These are phyloP conservation scores for Ptychochromis oligacanthus DNA, from an alignment of 2,113 vertebrate genomes.

Conservation along the genomic window DNA sequence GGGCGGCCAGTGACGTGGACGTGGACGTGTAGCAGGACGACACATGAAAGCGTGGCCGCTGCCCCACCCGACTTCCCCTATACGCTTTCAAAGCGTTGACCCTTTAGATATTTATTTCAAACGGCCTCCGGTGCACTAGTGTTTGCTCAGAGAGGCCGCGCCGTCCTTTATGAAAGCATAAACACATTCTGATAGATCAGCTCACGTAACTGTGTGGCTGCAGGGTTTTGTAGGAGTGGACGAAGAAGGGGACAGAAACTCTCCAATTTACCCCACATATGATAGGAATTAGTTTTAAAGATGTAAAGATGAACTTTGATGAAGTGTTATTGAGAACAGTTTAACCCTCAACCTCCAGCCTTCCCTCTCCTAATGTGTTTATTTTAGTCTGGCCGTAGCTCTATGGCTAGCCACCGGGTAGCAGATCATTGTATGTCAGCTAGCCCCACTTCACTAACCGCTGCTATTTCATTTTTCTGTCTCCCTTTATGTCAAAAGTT, in stretches of 20 bases:
- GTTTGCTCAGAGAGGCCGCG: background rate
- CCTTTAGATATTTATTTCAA: constrained; percentile 65
- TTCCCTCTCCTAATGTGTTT: too few species aligned
- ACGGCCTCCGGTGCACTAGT: constrained; percentile 13
- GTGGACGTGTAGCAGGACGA: constrained; percentile 3
- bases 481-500: too few species aligned
- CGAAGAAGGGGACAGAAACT: background rate
- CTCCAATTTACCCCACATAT: background rate
- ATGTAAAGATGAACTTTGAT: too few species aligned
- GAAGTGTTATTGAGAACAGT: too few species aligned
- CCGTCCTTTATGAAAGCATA: constrained; percentile 14
- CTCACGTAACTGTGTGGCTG: background rate
- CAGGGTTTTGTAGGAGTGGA: background rate
- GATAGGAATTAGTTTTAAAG: background rate
- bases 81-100: constrained; percentile 62
- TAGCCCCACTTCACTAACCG: too few species aligned
- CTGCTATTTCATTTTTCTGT: too few species aligned
- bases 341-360: too few species aligned
- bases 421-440: too few species aligned
- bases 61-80: background rate
- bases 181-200: constrained; percentile 1
- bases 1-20: constrained; percentile 16
- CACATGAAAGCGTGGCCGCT: constrained; percentile 58
- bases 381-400: too few species aligned
- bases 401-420: too few species aligned